Evolutionary conservation across 2,888 invertebrate genomes (phyloP).

Genomic region (Melikaiella ostensackeni): DNA sequence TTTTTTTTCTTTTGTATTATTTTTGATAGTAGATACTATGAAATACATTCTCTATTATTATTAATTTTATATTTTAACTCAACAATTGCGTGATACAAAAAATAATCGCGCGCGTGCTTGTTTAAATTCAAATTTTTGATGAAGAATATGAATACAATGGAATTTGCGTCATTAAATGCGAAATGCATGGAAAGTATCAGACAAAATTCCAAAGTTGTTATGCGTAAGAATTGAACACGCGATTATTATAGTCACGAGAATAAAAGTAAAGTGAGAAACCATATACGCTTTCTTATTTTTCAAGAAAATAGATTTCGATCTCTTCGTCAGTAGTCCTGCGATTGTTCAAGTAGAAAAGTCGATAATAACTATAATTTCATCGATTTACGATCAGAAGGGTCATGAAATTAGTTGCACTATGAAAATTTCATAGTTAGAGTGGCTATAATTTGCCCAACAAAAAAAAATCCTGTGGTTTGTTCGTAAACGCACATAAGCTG

Average conservation of each 20-base stretch:
- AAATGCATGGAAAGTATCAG: background rate
- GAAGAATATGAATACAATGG: no score
- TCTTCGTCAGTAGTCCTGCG: slow-evolving; percentile 9
- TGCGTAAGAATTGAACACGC: background rate
- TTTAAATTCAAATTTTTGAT: no score
- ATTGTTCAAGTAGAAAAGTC: slow-evolving; percentile 47
- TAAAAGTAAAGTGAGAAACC: slow-evolving; percentile 8
- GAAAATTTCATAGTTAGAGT: slow-evolving; percentile 53
- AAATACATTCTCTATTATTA: no score
- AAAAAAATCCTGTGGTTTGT: slow-evolving; percentile 21
- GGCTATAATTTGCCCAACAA: slow-evolving; percentile 43
- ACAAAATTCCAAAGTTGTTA: background rate
- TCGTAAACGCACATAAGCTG: slow-evolving; percentile 8
- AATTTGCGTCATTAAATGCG: no score
- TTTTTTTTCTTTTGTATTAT: no score
- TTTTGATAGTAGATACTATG: no score
- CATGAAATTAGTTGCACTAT: slow-evolving; percentile 56
- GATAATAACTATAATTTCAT: slow-evolving; percentile 60
- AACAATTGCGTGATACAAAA: no score
- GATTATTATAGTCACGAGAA: background rate
- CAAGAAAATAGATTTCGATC: slow-evolving; percentile 3
- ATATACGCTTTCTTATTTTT: slow-evolving; percentile 11
- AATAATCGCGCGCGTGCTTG: no score
- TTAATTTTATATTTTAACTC: no score
- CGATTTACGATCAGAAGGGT: slow-evolving; percentile 58